Evolutionary conservation across 2,888 invertebrate genomes (phyloP), one percentile per base, ranked within the genome.

Genomic region (Stratiomys singularior): DNA sequence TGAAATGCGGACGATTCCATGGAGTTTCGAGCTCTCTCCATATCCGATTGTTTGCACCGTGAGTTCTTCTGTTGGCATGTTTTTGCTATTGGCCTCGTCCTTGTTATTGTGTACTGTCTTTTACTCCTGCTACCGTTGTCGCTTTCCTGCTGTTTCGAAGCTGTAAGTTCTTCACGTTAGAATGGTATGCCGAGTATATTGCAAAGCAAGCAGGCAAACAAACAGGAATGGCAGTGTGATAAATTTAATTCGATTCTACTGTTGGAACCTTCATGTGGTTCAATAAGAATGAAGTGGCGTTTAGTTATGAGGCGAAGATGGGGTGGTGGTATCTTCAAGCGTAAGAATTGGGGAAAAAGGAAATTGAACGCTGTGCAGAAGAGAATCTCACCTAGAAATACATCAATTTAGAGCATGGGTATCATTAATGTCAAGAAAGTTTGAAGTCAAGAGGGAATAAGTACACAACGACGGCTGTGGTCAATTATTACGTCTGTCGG

Each of bases 181-280:
- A 69, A 69, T 46, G 44, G 25, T 25, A 69, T 25, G 3, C 69
- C 23, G 23, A 9, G 66, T 37, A 66, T 25, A 66, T 66, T 66
- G 66, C 37, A 37, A 64, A 27, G 30, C 67, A 46, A 69, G 69
- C 69, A 21, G 15, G 52, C 52, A 52, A 52, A 15, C 52, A 52
- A 18, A 52, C 52, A 52, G 52, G 52, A 15, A 66, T 47, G 69
- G 69, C 46, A 46, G 69, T 23, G 47, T 47, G 69, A 69, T 69
- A 69, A 69, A 69, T 69, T 69, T 69, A 69, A 69, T 69, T 69
- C 69, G 69, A 69, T 69, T 69, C 46, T 69, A 46, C 47, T 69
- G 46, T 69, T 69, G 69, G 47, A 23, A 69, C 25, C 46, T 69
- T 69, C 69, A 47, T 69, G 69, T n/a, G 69, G 69, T 25, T 15